phyloP scores from a whole-genome alignment of 1,140 invertebrate species.

The Gryon sp. region DNA sequence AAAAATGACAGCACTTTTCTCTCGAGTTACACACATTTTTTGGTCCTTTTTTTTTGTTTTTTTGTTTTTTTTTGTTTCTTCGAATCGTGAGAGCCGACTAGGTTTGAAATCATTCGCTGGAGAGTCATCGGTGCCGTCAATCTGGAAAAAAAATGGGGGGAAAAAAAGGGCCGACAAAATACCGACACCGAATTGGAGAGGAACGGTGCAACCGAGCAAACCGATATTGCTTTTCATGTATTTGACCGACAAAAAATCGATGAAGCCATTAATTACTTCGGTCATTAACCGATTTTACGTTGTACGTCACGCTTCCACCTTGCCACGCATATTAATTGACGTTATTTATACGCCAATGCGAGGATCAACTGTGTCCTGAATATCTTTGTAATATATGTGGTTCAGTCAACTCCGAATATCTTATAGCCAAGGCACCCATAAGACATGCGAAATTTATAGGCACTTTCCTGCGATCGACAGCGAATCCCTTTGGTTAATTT shows the following conservation, averaged over 20 bases:
- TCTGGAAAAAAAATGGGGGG: slow-evolving; percentile 19
- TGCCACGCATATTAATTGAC: slow-evolving; percentile 64
- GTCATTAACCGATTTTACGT: slow-evolving; percentile 61
- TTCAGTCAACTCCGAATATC: slow-evolving; percentile 61
- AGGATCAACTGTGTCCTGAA: slow-evolving; percentile 50
- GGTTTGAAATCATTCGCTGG: slow-evolving; percentile 31
- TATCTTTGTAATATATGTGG: slow-evolving; percentile 62
- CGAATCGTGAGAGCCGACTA: slow-evolving; percentile 37
- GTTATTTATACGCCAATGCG: slow-evolving; percentile 56
- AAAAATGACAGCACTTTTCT: slow-evolving; percentile 47
- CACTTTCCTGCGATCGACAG: slow-evolving; percentile 55
- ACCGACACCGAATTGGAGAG: slow-evolving; percentile 32
- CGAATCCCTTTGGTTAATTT: slow-evolving; percentile 52
- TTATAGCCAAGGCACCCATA: slow-evolving; percentile 28
- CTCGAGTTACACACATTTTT: slow-evolving; percentile 24
- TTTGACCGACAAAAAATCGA: slow-evolving; percentile 49
- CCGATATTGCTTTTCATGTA: slow-evolving; percentile 55
- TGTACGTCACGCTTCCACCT: slow-evolving; percentile 59
- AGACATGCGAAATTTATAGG: slow-evolving; percentile 60
- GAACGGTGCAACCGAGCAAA: slow-evolving; percentile 14
- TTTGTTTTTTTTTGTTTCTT: slow-evolving; percentile 30
- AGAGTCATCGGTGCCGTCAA: slow-evolving; percentile 37
- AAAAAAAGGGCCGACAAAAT: slow-evolving; percentile 19
- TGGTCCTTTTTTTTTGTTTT: slow-evolving; percentile 19
- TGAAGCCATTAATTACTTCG: slow-evolving; percentile 63